A percentile compares a stretch with the other conserved stretches of the same genome.
Conservation (phyloP, 2,113 vertebrate genomes). For the Toxostoma redivivum region DNA sequence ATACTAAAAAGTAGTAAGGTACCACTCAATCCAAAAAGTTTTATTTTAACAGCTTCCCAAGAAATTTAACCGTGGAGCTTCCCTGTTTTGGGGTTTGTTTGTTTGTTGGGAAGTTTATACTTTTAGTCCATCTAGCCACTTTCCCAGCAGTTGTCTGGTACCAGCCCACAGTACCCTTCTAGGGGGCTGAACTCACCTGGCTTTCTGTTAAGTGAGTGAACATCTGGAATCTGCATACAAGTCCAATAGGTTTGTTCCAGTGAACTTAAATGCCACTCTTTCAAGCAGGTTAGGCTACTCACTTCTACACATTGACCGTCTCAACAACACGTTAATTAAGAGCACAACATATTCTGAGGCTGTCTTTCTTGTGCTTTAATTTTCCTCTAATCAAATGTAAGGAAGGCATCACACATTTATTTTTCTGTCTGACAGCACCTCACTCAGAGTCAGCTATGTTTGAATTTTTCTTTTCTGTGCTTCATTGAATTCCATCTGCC, state of each 20-base stretch:
- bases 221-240: too few relatives aligned
- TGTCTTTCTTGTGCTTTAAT: background rate
- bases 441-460: background rate
- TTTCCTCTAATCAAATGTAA: background rate
- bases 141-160: background rate
- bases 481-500: background rate
- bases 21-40: background rate
- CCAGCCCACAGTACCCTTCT: background rate
- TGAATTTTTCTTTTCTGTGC: background rate
- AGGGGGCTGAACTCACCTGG: background rate
- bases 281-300: background rate
- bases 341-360: background rate
- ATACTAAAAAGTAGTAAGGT: background rate
- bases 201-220: background rate
- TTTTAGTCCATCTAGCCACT: background rate
- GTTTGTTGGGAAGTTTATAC: rapidly evolving
- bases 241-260: background rate
- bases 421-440: background rate
- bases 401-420: background rate
- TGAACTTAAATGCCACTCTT: background rate
- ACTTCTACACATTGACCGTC: rapidly evolving
- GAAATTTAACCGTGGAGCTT: rapidly evolving
- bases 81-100: background rate
- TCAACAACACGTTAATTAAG: background rate
- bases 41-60: background rate